Base-by-base conservation (phyloP, 2,113 vertebrate species). In the Promerops cafer region DNA sequence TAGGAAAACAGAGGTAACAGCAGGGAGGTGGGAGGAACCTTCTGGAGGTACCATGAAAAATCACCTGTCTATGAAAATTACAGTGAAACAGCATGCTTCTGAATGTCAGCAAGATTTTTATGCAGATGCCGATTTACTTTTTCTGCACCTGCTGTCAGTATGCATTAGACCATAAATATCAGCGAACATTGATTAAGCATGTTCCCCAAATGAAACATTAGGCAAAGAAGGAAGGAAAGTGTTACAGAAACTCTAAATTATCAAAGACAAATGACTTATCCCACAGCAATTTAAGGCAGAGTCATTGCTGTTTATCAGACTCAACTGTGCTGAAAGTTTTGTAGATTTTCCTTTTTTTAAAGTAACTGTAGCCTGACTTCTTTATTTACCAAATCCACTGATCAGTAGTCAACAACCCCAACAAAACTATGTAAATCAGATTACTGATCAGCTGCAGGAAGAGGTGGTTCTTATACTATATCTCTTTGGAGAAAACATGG, bases 111-210 rank as follows among this genome's bases (percentile, higher is more conserved):
- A 94, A 96, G 96, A 93, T 97, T 97, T 97, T 97, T 94, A 93
- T 92, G 88, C 97, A 98, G 94, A 97, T 96, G 91, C 89, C 49
- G 78, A 95, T 96, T 96, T 93, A 93, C 88, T 96, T 92, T 93
- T 94, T 87, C 89, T 90, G 69, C 93, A 97, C 95, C 97, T 98
- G 96, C 97, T 97, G 97, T 97, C 97, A 93, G 92, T 92, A 97
- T 77, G 74, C 96, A 95, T 98, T 97, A 97, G 92, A 97, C 85
- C 95, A 96, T 96, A 97, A 98, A 97, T 93, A 96, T 95, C 79
- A 96, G 81, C 95, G 98, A 98, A 97, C 96, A 97, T 72, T 98
- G 97, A 98, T 98, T 97, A 98, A 98, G 76, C 93, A 93, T 95
- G 95, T 97, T 97, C 91, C 96, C 83, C 88, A 96, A 96, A 97